Evolutionary conservation across 2,113 vertebrate genomes (phyloP).

Genomic region (Taurulus bubalis): DNA sequence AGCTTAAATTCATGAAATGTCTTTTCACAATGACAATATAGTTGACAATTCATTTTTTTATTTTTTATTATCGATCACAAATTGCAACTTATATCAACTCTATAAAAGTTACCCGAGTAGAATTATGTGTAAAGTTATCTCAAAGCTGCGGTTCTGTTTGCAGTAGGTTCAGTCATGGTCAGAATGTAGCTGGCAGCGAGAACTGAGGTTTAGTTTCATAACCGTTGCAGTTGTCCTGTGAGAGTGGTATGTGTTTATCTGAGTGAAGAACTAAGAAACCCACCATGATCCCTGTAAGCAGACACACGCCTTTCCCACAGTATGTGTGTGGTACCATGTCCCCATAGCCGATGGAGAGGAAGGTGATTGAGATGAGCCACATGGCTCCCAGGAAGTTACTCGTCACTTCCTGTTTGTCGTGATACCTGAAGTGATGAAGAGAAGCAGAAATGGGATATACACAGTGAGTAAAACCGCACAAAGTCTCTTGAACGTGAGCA

Average conservation of each 20-base stretch:
- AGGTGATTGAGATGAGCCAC: slow-evolving; percentile 99
- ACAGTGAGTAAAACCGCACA: slow-evolving; percentile 55
- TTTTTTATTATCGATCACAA: not conserved
- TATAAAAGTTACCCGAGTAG: not conserved
- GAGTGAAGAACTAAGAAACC: slow-evolving; percentile 43
- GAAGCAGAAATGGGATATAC: slow-evolving; percentile 62
- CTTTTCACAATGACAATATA: not conserved
- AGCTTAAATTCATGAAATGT: not conserved
- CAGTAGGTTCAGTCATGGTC: not conserved
- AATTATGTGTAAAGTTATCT: not conserved
- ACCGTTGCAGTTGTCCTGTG: slow-evolving; percentile 3
- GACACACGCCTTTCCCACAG: slow-evolving; percentile 96
- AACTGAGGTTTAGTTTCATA: slow-evolving; percentile 21
- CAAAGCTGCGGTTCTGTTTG: not conserved
- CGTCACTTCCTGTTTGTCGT: slow-evolving; percentile 97
- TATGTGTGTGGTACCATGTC: slow-evolving; percentile 98
- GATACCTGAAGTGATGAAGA: slow-evolving; percentile 88
- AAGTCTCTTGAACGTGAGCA: slow-evolving; percentile 48
- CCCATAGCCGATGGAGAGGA: slow-evolving; percentile 97
- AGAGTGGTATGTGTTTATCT: not conserved
- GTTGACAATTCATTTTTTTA: not conserved
- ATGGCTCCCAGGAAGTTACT: slow-evolving; percentile 98
- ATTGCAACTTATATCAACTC: not conserved
- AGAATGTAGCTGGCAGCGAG: not conserved
- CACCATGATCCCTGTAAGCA: slow-evolving; percentile 98